phyloP scores from a whole-genome alignment of 2,113 vertebrate species.

The Gila orcuttii region DNA sequence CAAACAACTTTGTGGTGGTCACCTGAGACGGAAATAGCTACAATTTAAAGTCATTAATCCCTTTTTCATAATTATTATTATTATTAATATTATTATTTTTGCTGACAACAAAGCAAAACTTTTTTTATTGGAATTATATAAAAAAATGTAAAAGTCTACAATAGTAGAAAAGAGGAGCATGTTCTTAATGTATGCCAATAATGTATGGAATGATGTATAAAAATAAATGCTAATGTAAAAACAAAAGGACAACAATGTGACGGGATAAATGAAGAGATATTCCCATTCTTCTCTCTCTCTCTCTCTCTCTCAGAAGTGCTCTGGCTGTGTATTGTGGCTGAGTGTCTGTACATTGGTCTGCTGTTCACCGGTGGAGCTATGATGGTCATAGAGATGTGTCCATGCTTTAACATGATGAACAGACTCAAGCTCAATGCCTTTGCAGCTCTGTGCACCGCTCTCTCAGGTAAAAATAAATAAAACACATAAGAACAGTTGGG shows the following conservation, averaged over 20 bases:
- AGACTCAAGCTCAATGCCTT: constrained; percentile 87
- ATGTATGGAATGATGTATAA: background rate
- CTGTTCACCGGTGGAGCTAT: constrained; percentile 79
- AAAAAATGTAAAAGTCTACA: background rate
- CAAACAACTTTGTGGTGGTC: no score
- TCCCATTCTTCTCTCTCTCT: constrained; percentile 6
- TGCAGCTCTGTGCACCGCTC: constrained; percentile 84
- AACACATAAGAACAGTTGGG: no score
- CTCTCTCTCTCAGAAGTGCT: constrained; percentile 77
- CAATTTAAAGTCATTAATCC: no score
- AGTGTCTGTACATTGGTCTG: constrained; percentile 82
- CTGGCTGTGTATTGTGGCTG: constrained; percentile 86
- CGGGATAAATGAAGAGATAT: background rate
- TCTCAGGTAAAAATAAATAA: constrained; percentile 79
- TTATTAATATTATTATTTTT: no score
- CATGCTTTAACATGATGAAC: constrained; percentile 77
- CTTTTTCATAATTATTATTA: no score
- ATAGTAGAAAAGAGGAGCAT: background rate
- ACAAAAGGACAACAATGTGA: background rate
- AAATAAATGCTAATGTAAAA: background rate
- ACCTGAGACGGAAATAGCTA: no score
- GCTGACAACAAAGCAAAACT: background rate
- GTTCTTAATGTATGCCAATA: background rate
- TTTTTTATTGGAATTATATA: background rate
- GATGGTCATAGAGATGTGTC: constrained; percentile 80